These are phyloP conservation scores for Apeltes quadracus DNA, from an alignment of 2,113 vertebrate species.

Conservation along the genomic window DNA sequence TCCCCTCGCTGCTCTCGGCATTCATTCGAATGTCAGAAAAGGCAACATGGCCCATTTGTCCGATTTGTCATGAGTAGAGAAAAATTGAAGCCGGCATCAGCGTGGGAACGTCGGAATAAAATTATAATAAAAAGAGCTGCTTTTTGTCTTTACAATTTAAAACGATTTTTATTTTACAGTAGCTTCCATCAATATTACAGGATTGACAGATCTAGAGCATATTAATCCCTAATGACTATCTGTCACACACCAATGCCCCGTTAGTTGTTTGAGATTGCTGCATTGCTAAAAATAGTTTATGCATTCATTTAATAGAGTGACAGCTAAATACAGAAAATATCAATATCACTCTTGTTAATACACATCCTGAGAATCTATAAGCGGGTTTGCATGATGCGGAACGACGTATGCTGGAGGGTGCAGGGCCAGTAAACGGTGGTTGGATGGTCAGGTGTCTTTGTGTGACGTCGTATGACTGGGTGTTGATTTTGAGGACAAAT, in stretches of 20 bases:
- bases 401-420: slow-evolving; percentile 3
- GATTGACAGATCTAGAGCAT: not conserved
- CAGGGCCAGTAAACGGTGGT: slow-evolving; percentile 4
- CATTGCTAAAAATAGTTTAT: not conserved
- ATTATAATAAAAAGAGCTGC: not conserved
- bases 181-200: not conserved
- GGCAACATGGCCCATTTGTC: slow-evolving; percentile 39
- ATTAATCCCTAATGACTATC: not conserved
- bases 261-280: not conserved
- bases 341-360: slow-evolving; percentile 18
- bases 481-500: not conserved
- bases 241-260: not conserved
- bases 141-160: not conserved
- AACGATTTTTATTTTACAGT: not conserved
- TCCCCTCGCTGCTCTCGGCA: slow-evolving; percentile 14
- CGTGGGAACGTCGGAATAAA: slow-evolving; percentile 36
- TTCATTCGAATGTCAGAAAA: slow-evolving; percentile 54
- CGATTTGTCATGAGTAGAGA: slow-evolving; percentile 31
- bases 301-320: not conserved
- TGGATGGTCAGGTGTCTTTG: not conserved
- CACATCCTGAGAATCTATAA: not conserved
- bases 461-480: not conserved
- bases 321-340: not conserved
- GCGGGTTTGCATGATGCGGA: slow-evolving; percentile 6
- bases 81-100: slow-evolving; percentile 16